Percentiles rank a stretch among this genome's conserved stretches.
Evolutionary conservation across 2,797 vertebrate genomes (phyloP).

Genomic region (Typhlichthys eigenmanni): DNA sequence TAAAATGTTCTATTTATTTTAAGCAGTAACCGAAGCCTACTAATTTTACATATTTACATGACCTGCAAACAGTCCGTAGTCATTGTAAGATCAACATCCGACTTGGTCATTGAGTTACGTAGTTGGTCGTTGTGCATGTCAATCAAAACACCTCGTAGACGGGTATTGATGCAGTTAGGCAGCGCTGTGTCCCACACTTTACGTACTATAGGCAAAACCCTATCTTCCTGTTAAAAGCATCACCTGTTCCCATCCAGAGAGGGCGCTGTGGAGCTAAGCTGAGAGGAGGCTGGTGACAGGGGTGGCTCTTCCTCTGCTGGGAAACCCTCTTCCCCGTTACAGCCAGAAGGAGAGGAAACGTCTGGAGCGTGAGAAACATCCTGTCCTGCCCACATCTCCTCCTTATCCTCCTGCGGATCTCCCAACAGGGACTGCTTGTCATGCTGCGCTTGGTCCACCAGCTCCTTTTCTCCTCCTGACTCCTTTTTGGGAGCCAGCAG

Average conservation of each 20-base stretch:
- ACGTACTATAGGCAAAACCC: no score
- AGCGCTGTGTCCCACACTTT: no score
- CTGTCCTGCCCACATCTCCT: constrained; percentile 28
- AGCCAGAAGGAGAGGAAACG: constrained; percentile 31
- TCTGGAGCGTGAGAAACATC: constrained; percentile 47
- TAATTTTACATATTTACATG: no score
- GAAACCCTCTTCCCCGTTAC: constrained; percentile 18
- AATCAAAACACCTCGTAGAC: no score
- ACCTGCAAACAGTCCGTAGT: no score
- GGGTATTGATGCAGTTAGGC: no score
- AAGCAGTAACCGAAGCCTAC: no score
- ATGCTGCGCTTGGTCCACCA: constrained; percentile 25
- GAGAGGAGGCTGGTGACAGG: constrained; percentile 22
- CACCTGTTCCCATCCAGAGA: constrained; percentile 60
- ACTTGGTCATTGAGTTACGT: no score
- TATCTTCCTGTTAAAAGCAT: constrained; percentile 17
- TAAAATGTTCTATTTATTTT: no score
- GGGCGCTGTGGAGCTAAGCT: constrained; percentile 34
- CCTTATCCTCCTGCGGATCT: constrained; percentile 24
- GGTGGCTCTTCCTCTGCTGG: constrained; percentile 38
- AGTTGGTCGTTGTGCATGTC: no score
- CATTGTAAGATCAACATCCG: no score
- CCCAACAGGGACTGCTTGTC: constrained; percentile 26
- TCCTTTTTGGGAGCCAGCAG: constrained; percentile 21
- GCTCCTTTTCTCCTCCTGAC: constrained; percentile 12